Conservation (phyloP, 2,797 vertebrate species). For the Astyanax mexicanus region DNA sequence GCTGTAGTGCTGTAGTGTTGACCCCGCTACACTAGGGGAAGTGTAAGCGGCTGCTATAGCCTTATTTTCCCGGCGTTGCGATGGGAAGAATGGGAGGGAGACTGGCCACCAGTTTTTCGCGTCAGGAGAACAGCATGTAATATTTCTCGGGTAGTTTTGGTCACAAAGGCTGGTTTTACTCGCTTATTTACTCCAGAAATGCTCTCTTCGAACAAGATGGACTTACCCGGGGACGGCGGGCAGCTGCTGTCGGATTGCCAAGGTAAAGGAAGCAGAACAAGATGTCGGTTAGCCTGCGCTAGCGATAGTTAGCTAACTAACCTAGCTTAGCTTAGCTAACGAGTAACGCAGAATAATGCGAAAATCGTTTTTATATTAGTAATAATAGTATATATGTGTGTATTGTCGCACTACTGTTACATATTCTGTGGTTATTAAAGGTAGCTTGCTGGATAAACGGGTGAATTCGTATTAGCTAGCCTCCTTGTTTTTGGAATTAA, state of each 20-base stretch:
- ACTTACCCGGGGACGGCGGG: not conserved
- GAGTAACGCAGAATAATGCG: too few species aligned
- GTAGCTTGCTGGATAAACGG: too few species aligned
- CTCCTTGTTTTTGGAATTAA: too few species aligned
- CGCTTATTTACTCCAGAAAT: not conserved
- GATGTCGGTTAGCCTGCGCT: too few species aligned
- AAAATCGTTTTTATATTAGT: too few species aligned
- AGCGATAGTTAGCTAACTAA: too few species aligned
- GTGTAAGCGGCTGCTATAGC: not conserved
- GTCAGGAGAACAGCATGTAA: not conserved
- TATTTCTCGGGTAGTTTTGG: not conserved
- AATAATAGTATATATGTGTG: too few species aligned
- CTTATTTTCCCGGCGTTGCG: not conserved
- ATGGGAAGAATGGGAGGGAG: not conserved
- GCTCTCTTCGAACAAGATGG: not conserved
- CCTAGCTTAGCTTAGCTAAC: too few species aligned
- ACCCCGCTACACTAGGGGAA: not conserved
- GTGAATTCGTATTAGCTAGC: too few species aligned
- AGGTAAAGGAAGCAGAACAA: not conserved
- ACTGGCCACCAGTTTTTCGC: too few species aligned
- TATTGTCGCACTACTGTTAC: too few species aligned
- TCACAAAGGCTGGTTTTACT: not conserved
- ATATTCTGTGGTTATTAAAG: too few species aligned
- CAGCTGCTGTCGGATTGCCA: not conserved
- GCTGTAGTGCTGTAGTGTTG: not conserved